phyloP scores from a whole-genome alignment of 2,797 vertebrate species.

The Leucoraja ocellata region DNA sequence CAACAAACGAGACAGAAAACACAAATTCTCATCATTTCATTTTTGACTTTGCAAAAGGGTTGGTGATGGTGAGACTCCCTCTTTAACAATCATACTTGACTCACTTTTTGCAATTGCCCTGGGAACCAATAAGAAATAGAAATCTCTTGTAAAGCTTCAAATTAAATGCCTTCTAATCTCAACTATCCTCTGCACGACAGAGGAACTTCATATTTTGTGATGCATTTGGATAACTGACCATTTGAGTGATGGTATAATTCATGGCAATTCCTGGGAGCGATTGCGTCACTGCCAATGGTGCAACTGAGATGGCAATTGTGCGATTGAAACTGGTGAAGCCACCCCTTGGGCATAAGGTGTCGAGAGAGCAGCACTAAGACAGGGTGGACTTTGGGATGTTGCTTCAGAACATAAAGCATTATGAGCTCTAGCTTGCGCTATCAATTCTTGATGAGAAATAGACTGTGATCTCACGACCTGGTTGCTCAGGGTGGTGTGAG shows the following conservation, averaged over 20 bases:
- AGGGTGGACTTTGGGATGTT: slow-evolving; percentile 63
- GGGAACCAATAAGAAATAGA: background rate
- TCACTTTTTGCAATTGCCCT: background rate
- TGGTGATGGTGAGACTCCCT: slow-evolving; percentile 91
- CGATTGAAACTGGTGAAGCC: slow-evolving; percentile 91
- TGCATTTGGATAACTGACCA: slow-evolving; percentile 92
- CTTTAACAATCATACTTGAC: slow-evolving; percentile 56
- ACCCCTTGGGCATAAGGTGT: slow-evolving; percentile 91
- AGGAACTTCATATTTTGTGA: slow-evolving; percentile 95
- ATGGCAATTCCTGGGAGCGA: slow-evolving; percentile 85
- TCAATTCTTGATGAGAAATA: slow-evolving; percentile 84
- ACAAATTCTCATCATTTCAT: slow-evolving; percentile 87
- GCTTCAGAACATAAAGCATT: slow-evolving; percentile 66
- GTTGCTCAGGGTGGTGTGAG: slow-evolving; percentile 93
- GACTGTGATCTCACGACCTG: slow-evolving; percentile 81
- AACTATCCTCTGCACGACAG: slow-evolving; percentile 62
- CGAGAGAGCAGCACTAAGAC: slow-evolving; percentile 81
- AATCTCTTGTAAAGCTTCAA: slow-evolving; percentile 1
- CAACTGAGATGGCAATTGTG: slow-evolving; percentile 84
- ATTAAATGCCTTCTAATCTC: background rate
- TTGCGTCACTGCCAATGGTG: slow-evolving; percentile 87
- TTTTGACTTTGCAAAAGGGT: slow-evolving; percentile 44
- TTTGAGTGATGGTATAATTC: slow-evolving; percentile 89
- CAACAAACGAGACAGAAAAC: slow-evolving; percentile 75
- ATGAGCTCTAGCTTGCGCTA: slow-evolving; percentile 70